Evolutionary conservation across 2,888 invertebrate genomes (phyloP).

Genomic region (Pteria penguin): DNA sequence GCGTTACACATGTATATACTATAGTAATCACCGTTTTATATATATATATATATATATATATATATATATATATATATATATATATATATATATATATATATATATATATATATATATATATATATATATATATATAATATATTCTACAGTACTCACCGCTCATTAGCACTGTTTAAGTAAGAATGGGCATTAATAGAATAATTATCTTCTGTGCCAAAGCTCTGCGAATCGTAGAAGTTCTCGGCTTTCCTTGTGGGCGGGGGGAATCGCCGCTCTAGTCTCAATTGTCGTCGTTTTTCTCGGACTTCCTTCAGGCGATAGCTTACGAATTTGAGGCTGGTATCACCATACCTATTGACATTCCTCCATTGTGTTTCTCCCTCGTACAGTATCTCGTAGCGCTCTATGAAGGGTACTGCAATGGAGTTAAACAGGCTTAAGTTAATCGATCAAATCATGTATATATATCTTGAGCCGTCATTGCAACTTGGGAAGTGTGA

Average conservation of each 20-base stretch:
- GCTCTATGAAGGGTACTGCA: background rate
- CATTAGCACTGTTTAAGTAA: background rate
- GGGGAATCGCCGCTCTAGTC: background rate
- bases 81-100: too few species aligned
- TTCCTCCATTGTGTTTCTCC: conserved; percentile 49
- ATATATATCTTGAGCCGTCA: too few species aligned
- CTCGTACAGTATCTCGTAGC: background rate
- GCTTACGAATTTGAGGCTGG: conserved; percentile 60
- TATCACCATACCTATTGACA: conserved; percentile 66
- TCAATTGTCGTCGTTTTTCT: conserved; percentile 10
- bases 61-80: too few species aligned
- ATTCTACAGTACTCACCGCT: background rate
- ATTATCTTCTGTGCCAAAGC: background rate
- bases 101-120: too few species aligned
- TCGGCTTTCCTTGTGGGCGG: background rate
- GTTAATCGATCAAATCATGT: too few species aligned
- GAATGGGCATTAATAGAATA: background rate
- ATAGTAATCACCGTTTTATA: too few species aligned
- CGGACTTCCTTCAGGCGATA: conserved; percentile 57
- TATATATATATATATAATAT: too few species aligned
- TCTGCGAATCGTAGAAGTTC: background rate
- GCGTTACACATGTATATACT: too few species aligned
- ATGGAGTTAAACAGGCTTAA: too few species aligned
- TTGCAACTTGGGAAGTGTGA: too few species aligned
- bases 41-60: too few species aligned